phyloP scores from a whole-genome alignment of 2,797 vertebrate species.

The Chaenodraco wilsoni region DNA sequence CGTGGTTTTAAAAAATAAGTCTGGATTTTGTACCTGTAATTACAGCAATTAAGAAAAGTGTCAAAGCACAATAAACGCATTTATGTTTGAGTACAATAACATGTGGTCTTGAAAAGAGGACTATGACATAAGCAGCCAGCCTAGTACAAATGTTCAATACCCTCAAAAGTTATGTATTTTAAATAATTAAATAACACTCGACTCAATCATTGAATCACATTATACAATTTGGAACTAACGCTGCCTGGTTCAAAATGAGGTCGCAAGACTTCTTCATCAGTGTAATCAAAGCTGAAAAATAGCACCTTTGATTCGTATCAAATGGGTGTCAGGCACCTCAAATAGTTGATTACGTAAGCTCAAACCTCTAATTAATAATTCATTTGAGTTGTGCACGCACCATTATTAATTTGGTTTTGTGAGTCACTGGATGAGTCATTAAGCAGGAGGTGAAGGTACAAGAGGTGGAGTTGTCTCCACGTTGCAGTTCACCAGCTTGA shows the following conservation, averaged over 20 bases:
- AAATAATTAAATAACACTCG: constrained; percentile 70
- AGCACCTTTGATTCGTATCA: constrained; percentile 30
- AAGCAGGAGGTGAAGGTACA: constrained; percentile 27
- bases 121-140: constrained; percentile 18
- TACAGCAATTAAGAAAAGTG: constrained; percentile 32
- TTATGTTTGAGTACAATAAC: not conserved
- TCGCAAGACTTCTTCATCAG: constrained; percentile 60
- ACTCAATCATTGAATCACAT: constrained; percentile 68
- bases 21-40: constrained; percentile 46
- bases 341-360: constrained; percentile 18
- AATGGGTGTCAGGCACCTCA: constrained; percentile 35
- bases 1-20: not conserved
- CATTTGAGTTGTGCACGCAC: not conserved
- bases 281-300: constrained; percentile 38
- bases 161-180: constrained; percentile 54
- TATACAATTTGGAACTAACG: constrained; percentile 63
- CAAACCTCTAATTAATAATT: constrained; percentile 29
- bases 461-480: constrained; percentile 26
- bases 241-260: constrained; percentile 65
- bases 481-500: constrained; percentile 39
- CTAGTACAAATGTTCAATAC: constrained; percentile 33
- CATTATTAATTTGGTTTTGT: constrained; percentile 24
- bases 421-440: constrained; percentile 38
- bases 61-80: constrained; percentile 19
- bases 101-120: constrained; percentile 1